Percentiles rank a stretch among this genome's conserved stretches.
phyloP scores from a whole-genome alignment of 2,113 vertebrate species.

The Daphoenositta chrysoptera region DNA sequence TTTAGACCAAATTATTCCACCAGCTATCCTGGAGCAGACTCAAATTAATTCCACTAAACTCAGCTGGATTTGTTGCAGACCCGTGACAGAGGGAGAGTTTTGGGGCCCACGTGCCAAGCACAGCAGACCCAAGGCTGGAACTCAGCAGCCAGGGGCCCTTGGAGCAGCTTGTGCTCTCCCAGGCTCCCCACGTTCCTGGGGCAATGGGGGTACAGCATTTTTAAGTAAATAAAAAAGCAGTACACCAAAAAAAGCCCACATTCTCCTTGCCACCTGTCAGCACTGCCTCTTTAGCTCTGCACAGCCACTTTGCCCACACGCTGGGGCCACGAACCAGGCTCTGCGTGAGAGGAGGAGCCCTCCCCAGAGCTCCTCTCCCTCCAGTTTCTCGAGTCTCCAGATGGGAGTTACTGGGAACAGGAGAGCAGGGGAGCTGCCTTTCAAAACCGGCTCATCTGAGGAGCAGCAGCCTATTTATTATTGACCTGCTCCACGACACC shows the following conservation, averaged over 20 bases:
- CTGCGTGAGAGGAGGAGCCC: background rate
- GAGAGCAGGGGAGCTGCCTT: background rate
- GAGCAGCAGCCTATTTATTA: background rate
- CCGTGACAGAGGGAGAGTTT: background rate
- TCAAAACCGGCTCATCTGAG: background rate
- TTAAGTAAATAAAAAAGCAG: background rate
- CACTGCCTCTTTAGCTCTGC: background rate
- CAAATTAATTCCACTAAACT: slow-evolving; percentile 27
- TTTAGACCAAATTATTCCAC: slow-evolving; percentile 11
- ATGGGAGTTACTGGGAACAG: background rate
- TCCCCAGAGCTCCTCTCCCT: background rate
- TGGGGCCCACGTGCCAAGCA: background rate
- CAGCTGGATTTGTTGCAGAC: background rate
- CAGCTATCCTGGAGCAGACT: background rate
- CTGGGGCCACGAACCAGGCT: accelerated
- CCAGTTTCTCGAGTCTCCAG: accelerated
- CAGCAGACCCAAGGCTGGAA: background rate
- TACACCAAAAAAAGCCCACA: background rate
- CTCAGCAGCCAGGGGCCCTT: background rate
- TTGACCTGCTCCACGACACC: background rate
- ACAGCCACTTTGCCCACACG: background rate
- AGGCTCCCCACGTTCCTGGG: background rate
- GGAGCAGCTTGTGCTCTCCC: background rate
- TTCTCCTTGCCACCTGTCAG: background rate
- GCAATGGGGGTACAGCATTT: accelerated